Conservation (phyloP, 2,113 vertebrate species). For the Upupa epops region DNA sequence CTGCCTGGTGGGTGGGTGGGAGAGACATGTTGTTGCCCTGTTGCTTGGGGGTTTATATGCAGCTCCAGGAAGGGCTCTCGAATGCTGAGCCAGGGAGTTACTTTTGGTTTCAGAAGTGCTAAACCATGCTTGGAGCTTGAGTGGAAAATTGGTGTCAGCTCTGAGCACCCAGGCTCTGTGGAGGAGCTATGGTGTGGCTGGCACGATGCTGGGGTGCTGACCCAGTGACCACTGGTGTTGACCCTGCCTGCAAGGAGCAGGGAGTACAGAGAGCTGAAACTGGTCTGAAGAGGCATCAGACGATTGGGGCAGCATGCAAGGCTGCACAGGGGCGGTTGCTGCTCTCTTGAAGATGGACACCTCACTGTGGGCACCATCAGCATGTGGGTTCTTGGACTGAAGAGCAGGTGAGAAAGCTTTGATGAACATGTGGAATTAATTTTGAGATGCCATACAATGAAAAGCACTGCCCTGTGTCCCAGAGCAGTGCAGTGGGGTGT, state of each 20-base stretch:
- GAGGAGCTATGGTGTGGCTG: accelerated
- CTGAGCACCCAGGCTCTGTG: background rate
- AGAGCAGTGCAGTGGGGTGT: accelerated
- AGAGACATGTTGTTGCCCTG: accelerated
- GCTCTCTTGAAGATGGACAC: background rate
- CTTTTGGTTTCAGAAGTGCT: background rate
- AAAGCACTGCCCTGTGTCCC: background rate
- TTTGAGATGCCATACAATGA: background rate
- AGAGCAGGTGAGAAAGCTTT: background rate
- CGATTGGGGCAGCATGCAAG: background rate
- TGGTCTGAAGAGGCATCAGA: background rate
- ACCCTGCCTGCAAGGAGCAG: accelerated
- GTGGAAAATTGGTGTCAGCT: accelerated
- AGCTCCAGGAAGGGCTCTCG: background rate
- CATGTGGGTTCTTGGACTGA: background rate
- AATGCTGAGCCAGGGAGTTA: background rate
- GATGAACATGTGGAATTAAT: background rate
- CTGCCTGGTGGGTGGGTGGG: background rate
- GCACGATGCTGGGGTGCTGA: background rate
- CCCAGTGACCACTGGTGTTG: background rate
- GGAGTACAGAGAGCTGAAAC: background rate
- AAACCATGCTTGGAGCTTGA: accelerated
- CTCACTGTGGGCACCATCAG: accelerated
- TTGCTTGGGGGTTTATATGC: accelerated
- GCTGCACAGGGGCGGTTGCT: background rate